These are phyloP conservation scores for Rhopilema esculentum DNA, from an alignment of 30 jellyfish, hydroid and myxozoan species.

Conservation along the genomic window DNA sequence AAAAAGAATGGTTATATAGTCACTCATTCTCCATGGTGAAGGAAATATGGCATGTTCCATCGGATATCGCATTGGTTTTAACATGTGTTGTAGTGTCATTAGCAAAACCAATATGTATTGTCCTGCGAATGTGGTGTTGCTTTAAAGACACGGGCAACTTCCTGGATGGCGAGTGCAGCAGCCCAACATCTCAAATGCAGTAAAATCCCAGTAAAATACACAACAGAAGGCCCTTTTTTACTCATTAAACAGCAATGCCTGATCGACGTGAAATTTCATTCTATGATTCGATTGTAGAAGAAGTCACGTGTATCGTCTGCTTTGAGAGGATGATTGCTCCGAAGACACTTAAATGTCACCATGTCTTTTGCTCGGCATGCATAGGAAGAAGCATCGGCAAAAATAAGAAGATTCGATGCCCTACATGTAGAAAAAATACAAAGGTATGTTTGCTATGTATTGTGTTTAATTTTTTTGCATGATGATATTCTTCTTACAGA, in stretches of 20 bases:
- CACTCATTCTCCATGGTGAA: background rate
- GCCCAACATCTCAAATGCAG: background rate
- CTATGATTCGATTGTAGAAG: constrained; percentile 23
- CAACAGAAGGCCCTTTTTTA: too few species aligned
- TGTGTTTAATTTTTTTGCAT: background rate
- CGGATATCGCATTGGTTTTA: background rate
- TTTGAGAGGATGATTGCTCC: constrained; percentile 48
- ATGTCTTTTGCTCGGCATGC: constrained; percentile 35
- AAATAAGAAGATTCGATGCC: constrained; percentile 44
- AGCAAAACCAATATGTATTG: background rate
- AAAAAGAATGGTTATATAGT: background rate
- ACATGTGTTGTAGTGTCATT: background rate
- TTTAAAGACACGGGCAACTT: background rate
- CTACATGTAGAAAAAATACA: constrained; percentile 44
- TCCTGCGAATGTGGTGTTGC: background rate
- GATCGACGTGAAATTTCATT: background rate
- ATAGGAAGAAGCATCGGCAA: constrained; percentile 13
- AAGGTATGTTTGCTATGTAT: constrained; percentile 8
- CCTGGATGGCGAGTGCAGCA: background rate
- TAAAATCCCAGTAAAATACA: background rate
- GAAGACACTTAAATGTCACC: constrained; percentile 31
- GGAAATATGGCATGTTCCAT: background rate
- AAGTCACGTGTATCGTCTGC: constrained; percentile 37
- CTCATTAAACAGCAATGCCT: background rate
- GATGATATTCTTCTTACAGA: background rate